Evolutionary conservation across 2,888 invertebrate species (phyloP).

Genomic region (Seira musarum): DNA sequence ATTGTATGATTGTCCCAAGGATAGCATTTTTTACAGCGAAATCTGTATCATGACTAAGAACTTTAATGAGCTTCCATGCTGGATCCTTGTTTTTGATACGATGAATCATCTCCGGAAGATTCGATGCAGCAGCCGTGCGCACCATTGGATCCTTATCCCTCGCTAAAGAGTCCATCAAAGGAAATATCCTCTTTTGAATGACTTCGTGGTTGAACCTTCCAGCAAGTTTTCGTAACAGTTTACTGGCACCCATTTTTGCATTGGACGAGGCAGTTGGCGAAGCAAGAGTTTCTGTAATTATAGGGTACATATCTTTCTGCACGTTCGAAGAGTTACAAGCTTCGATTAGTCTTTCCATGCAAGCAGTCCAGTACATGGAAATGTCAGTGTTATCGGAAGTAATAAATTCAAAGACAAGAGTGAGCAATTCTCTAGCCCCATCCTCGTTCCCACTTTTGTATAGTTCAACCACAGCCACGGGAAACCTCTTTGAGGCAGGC

Average conservation of each 20-base stretch:
- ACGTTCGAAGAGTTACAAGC: conserved; percentile 38
- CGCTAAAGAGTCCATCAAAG: conserved; percentile 48
- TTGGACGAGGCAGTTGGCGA: background rate
- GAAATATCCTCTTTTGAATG: conserved; percentile 49
- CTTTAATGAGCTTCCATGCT: conserved; percentile 49
- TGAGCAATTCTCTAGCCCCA: conserved; percentile 20
- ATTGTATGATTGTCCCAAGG: conserved; percentile 36
- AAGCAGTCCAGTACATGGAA: conserved; percentile 27
- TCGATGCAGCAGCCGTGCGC: conserved; percentile 45
- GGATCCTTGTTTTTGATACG: conserved; percentile 54
- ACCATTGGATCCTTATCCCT: conserved; percentile 47
- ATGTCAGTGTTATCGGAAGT: conserved; percentile 11
- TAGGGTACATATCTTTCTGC: conserved; percentile 42
- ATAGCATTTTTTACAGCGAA: conserved; percentile 37
- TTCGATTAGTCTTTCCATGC: conserved; percentile 36
- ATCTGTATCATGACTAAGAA: conserved; percentile 42
- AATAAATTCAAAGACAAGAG: conserved; percentile 28
- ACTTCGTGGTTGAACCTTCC: conserved; percentile 39
- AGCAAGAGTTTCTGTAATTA: conserved; percentile 23
- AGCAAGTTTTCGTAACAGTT: conserved; percentile 33
- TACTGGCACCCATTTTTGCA: conserved; percentile 45
- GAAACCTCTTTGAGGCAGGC: conserved; percentile 34
- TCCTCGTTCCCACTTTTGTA: conserved; percentile 41
- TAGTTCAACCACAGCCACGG: conserved; percentile 39
- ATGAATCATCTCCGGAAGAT: conserved; percentile 55